Evolutionary conservation across 2,113 vertebrate genomes (phyloP), one percentile per base, ranked within the genome.

Genomic region (Corythaeola cristata): DNA sequence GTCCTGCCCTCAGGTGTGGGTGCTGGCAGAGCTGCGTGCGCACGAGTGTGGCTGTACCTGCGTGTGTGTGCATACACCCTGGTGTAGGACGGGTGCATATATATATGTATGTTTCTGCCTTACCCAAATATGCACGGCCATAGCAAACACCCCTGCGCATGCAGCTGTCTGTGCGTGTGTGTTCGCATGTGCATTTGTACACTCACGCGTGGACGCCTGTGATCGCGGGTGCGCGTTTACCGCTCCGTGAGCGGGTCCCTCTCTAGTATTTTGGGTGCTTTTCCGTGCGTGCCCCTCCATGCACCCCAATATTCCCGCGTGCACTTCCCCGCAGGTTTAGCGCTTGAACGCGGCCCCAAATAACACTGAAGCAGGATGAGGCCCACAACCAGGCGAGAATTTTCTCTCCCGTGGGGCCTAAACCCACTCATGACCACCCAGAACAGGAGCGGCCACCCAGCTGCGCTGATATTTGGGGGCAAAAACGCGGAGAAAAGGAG

Each of bases 1-100:
- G 0, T 5, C 19, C 33, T 9, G 22, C 27, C 27, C 21, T 18
- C 59, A 5, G 37, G 9, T 8, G 5, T 10, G 64, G 26, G 4
- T 20, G 59, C 0, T 1, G 50, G 32, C 24, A 26, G 58, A 33
- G 52, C 75, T 14, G 62, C 7, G 14, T 7, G 32, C 6, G 45
- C 28, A 6, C 9, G 2, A 20, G 23, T 1, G 59, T 0, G 5
- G 33, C 50, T 10, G 41, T 11, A 33, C 4, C 56, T 41, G 39
- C 3, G 6, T 2, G 12, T 50, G 35, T 16, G 8, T 3, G 4
- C 14, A 2, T 8, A 5, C 6, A 3, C 41, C 60, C 5, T 8
- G 13, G 6, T 0, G 15, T 26, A 5, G 37, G 0, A 22, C 14
- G 24, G 28, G 3, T 1, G 16, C 14, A 0, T 0, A 0, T 0